Percentiles rank a stretch among this genome's conserved stretches.
phyloP scores from a whole-genome alignment of 2,888 invertebrate genomes.

The Ceriagrion tenellum region DNA sequence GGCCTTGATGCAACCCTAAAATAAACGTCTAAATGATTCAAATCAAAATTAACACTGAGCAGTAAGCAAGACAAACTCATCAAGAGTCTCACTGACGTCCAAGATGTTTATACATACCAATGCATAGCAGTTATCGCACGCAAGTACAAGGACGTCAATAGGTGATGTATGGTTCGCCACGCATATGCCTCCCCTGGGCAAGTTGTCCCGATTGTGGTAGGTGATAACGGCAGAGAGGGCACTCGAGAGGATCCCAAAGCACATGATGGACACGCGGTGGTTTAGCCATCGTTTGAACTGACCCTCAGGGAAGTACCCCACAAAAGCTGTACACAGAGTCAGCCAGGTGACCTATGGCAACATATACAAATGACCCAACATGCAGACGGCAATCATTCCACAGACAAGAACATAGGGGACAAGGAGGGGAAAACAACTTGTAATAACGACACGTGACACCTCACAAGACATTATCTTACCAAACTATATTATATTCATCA shows the following conservation, averaged over 20 bases:
- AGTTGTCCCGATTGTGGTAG: conserved; percentile 92
- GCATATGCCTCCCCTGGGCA: conserved; percentile 93
- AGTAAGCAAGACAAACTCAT: not conserved
- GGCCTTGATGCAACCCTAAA: not conserved
- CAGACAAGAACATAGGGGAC: conserved; percentile 41
- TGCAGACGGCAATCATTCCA: conserved; percentile 51
- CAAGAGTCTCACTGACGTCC: not conserved
- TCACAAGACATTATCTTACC: conserved; percentile 68
- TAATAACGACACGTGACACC: conserved; percentile 66
- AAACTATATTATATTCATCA: not conserved
- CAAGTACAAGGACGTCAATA: conserved; percentile 97
- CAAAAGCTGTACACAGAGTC: conserved; percentile 90
- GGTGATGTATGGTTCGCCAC: conserved; percentile 99
- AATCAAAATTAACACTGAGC: not conserved
- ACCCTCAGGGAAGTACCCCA: conserved; percentile 90
- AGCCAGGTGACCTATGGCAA: conserved; percentile 89
- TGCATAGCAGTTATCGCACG: conserved; percentile 98
- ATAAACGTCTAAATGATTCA: not conserved
- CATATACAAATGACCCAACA: conserved; percentile 68
- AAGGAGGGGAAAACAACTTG: conserved; percentile 35
- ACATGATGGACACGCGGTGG: conserved; percentile 89
- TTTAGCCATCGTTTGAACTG: conserved; percentile 89
- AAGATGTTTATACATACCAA: conserved; percentile 85
- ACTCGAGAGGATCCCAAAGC: conserved; percentile 95
- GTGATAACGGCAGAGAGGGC: conserved; percentile 94